Evolutionary conservation across 2,888 invertebrate species (phyloP).

Genomic region (Latrodectus hesperus): DNA sequence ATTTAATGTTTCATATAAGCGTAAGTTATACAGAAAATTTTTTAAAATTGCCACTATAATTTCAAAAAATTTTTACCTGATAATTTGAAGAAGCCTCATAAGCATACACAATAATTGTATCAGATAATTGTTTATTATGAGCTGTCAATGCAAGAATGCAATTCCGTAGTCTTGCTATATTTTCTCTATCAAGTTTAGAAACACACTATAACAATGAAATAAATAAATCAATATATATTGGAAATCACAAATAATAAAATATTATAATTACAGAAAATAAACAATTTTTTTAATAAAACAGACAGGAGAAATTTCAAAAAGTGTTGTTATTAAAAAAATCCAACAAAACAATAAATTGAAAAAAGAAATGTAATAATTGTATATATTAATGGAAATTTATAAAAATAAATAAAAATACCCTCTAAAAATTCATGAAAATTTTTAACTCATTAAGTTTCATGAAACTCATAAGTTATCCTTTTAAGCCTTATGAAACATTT

Average conservation of each 20-base stretch:
- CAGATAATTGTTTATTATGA: conserved; percentile 91
- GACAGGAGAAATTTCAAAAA: neutral
- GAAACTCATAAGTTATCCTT: too few relatives aligned
- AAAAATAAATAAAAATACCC: too few relatives aligned
- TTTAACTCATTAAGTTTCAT: too few relatives aligned
- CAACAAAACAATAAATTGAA: too few relatives aligned
- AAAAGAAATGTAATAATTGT: too few relatives aligned
- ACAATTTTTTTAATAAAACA: neutral
- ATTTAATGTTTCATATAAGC: neutral
- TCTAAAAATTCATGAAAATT: too few relatives aligned
- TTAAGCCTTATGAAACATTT: too few relatives aligned
- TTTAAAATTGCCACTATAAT: conserved; percentile 77
- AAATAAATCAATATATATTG: neutral
- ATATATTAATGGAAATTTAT: too few relatives aligned
- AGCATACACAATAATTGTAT: conserved; percentile 87
- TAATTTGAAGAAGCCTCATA: conserved; percentile 92
- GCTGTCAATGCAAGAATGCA: conserved; percentile 90
- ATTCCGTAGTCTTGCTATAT: conserved; percentile 91
- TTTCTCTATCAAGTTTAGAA: conserved; percentile 83
- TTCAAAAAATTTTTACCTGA: conserved; percentile 74
- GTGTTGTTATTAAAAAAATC: neutral
- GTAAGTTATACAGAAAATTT: too few relatives aligned
- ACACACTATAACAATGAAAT: conserved; percentile 79
- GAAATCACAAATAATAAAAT: neutral
- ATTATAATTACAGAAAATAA: neutral